Evolutionary conservation across 92 coral and sea anemone genomes (phyloP).

Genomic region (Anthopleura xanthogrammica): DNA sequence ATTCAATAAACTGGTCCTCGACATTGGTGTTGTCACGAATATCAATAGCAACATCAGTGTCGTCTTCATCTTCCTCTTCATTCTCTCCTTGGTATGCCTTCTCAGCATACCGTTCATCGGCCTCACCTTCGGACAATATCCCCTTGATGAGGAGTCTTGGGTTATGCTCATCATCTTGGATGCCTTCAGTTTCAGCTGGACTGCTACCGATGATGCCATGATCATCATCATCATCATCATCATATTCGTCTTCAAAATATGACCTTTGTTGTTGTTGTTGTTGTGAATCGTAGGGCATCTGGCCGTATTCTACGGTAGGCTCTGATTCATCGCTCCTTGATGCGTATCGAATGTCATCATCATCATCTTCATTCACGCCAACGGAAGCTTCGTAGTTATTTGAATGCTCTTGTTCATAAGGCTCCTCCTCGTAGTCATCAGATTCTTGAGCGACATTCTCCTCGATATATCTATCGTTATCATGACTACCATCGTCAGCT

Average conservation of each 20-base stretch:
- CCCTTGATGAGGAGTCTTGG: background rate
- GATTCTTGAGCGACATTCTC: background rate
- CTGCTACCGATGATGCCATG: background rate
- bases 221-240: background rate
- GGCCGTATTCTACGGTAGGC: no score
- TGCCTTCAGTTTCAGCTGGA: background rate
- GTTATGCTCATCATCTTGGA: background rate
- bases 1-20: slow-evolving; percentile 32
- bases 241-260: background rate
- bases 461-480: background rate
- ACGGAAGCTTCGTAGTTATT: no score
- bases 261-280: background rate
- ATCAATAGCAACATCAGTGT: slow-evolving; percentile 15
- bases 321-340: no score
- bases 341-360: no score
- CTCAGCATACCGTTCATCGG: background rate
- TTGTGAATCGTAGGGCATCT: no score
- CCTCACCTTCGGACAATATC: background rate
- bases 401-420: no score
- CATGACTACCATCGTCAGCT: background rate
- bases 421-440: background rate
- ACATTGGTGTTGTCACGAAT: slow-evolving; percentile 28
- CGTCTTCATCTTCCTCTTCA: slow-evolving; percentile 20
- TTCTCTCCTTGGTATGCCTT: slow-evolving; percentile 12
- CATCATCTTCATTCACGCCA: no score